Conservation (phyloP, 2,113 vertebrate genomes). For the Collichthys lucidus region DNA sequence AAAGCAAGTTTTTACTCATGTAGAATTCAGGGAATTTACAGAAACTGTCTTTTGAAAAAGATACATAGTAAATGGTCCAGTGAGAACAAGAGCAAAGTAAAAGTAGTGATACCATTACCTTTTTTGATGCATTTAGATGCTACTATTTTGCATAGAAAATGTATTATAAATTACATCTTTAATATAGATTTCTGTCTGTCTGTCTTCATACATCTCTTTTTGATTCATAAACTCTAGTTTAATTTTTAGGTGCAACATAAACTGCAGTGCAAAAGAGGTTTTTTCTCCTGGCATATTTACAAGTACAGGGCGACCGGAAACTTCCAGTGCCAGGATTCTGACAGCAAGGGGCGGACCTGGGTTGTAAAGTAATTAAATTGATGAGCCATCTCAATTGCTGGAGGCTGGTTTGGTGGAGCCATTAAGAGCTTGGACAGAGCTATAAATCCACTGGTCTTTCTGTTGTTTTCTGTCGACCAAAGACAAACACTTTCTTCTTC, state of each 20-base stretch:
- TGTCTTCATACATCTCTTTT: background rate
- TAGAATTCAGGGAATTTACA: background rate
- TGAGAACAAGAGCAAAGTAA: background rate
- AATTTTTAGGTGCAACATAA: constrained; percentile 37
- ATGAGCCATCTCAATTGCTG: constrained; percentile 71
- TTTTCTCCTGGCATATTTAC: constrained; percentile 60
- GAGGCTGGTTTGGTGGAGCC: constrained; percentile 66
- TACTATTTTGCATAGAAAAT: background rate
- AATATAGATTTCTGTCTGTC: background rate
- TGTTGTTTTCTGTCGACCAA: constrained; percentile 59
- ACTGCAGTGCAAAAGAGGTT: constrained; percentile 19
- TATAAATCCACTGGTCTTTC: constrained; percentile 68
- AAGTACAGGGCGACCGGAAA: constrained; percentile 41
- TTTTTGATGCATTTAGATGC: background rate
- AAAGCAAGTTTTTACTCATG: background rate
- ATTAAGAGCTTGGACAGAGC: constrained; percentile 65
- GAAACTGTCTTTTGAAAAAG: background rate
- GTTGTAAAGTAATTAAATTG: constrained; percentile 78
- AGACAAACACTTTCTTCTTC: constrained; percentile 47
- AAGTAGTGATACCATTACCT: background rate
- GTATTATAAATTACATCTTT: background rate
- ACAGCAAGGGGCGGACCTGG: constrained; percentile 53
- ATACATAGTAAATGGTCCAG: background rate
- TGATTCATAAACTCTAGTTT: constrained; percentile 33
- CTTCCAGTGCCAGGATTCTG: constrained; percentile 56